Base-by-base conservation (phyloP, 2,797 vertebrate species). In the Salmo trutta region DNA sequence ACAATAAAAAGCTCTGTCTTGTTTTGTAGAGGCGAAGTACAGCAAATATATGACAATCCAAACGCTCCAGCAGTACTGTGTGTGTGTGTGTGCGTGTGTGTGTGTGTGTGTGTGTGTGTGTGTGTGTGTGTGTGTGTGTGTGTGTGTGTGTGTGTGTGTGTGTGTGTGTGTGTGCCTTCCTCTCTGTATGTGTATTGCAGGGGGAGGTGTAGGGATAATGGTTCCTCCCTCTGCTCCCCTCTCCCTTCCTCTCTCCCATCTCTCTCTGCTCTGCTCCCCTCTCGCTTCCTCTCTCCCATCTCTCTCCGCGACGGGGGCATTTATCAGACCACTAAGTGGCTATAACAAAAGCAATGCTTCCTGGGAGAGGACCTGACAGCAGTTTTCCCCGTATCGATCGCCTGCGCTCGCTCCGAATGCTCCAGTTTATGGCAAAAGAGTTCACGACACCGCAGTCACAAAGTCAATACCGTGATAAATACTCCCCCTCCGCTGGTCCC, bases 361-460 rank as follows among this genome's bases (percentile, higher is more conserved):
- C 89, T 91, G 93, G 94, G 91, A 94, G 94, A 94, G 91, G 92
- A 91, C 90, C 92, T 93, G 93, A 92, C 94, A 93, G 95, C 92
- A 91, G 91, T 90, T 93, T 93, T 94, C 88, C 92, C 91, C 89
- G 90, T 93, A 95, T 95, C 91, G 93, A 95, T 95, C 89, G 92
- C 90, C 84, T 88, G 79, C 92, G 89, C 85, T 84, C 83, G 90
- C 90, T 91, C 88, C 86, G 86, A 91, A 90, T 93, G 93, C 94
- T 95, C 92, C 89, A 93, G 93, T 94, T 95, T 95, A 96, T 96
- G 96, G 96, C 95, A 93, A 94, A 95, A 94, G 94, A 94, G 94
- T 95, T 96, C 95, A 94, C 93, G 92, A 90, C 93, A 93, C 85
- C 3, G 81, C 94, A 95, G 95, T 95, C 96, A 96, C 95, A 95